These are phyloP conservation scores for Oeneis ivallda DNA, from an alignment of 2,888 invertebrate genomes.

Conservation along the genomic window DNA sequence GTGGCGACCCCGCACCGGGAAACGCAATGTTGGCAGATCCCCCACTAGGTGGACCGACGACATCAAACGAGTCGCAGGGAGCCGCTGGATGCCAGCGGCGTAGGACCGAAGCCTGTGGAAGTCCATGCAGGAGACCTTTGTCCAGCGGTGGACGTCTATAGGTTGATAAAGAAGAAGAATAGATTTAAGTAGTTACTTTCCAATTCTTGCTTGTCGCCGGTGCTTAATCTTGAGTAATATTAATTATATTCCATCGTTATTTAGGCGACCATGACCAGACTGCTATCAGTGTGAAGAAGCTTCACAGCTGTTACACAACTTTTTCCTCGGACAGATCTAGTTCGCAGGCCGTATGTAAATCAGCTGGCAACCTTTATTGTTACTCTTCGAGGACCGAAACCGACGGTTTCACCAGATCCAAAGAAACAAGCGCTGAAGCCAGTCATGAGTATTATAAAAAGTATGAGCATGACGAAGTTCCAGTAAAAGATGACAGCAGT, in stretches of 20 bases:
- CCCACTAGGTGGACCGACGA: too few relatives aligned
- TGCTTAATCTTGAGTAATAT: too few relatives aligned
- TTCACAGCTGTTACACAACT: constrained; percentile 46
- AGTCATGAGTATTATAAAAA: constrained; percentile 55
- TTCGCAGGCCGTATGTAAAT: constrained; percentile 43
- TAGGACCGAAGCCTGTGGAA: too few relatives aligned
- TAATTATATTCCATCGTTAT: background rate
- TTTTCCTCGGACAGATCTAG: constrained; percentile 14
- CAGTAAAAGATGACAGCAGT: constrained; percentile 55
- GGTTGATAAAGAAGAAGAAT: too few relatives aligned
- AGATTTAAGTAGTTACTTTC: too few relatives aligned
- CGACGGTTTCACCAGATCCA: background rate
- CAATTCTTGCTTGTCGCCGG: too few relatives aligned
- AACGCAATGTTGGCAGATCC: too few relatives aligned
- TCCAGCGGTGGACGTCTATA: too few relatives aligned
- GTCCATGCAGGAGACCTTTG: too few relatives aligned
- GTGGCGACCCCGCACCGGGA: too few relatives aligned
- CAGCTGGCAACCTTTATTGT: constrained; percentile 41
- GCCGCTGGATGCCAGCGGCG: too few relatives aligned
- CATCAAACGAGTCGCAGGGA: too few relatives aligned
- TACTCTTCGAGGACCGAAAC: background rate
- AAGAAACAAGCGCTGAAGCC: background rate
- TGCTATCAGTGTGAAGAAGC: constrained; percentile 39
- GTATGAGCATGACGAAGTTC: constrained; percentile 62
- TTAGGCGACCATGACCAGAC: constrained; percentile 21